Percentiles rank a stretch among this genome's conserved stretches.
phyloP scores from a whole-genome alignment of 2,797 vertebrate species.

The Nannoperca obscura region DNA sequence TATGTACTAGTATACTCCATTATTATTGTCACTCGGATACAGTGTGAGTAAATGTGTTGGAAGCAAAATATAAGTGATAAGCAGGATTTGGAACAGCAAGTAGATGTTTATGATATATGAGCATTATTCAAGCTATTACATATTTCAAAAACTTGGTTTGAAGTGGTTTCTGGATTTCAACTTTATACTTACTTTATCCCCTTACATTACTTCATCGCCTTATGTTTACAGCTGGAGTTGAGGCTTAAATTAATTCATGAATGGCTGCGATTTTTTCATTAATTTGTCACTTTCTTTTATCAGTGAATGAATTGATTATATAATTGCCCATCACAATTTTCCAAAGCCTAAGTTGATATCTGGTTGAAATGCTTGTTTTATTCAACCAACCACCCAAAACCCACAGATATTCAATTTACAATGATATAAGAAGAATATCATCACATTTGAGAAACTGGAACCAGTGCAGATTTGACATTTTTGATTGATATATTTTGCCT shows the following conservation, averaged over 20 bases:
- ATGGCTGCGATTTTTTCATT: neutral
- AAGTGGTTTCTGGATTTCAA: constrained; percentile 9
- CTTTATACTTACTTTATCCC: neutral
- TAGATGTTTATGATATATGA: constrained; percentile 2
- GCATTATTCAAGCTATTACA: constrained; percentile 8
- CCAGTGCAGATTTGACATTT: neutral
- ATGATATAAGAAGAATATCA: neutral
- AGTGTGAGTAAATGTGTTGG: constrained; percentile 38
- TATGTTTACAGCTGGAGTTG: neutral
- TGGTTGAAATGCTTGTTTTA: constrained; percentile 11
- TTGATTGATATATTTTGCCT: constrained; percentile 13
- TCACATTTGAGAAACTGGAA: constrained; percentile 2
- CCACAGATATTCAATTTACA: neutral
- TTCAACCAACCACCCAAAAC: neutral
- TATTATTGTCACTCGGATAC: constrained; percentile 42
- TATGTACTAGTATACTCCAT: constrained; percentile 30
- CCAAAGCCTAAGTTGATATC: neutral
- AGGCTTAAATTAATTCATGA: neutral
- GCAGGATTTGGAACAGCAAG: constrained; percentile 35
- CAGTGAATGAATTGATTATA: neutral
- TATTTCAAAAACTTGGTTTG: neutral
- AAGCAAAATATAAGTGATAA: constrained; percentile 42
- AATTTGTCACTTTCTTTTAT: neutral
- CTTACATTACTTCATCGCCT: neutral
- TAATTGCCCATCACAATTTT: neutral